These are phyloP conservation scores for Aphidius colemani DNA, from an alignment of 2,888 invertebrate species.

Conservation along the genomic window DNA sequence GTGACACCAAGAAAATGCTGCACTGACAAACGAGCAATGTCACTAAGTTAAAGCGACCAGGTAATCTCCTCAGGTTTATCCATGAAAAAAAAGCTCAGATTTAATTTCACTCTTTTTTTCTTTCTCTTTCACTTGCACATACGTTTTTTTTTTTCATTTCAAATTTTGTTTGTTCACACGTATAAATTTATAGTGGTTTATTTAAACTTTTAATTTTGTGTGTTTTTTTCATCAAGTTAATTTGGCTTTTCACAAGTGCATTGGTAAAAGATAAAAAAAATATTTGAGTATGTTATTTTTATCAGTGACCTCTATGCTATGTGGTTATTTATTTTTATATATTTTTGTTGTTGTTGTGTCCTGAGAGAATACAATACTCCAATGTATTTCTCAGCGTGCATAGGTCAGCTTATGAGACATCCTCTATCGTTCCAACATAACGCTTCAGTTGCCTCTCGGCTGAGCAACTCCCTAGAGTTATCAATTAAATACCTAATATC, in stretches of 20 bases:
- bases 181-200: background rate
- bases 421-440: conserved; percentile 48
- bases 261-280: no score
- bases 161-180: background rate
- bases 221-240: background rate
- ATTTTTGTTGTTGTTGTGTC: conserved; percentile 3
- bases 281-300: no score
- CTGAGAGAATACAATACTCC: conserved; percentile 30
- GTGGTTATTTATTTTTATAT: conserved; percentile 13
- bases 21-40: conserved; percentile 54
- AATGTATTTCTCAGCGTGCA: conserved; percentile 35
- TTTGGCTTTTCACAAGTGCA: no score
- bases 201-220: background rate
- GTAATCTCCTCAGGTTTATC: conserved; percentile 53
- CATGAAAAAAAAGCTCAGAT: conserved; percentile 51
- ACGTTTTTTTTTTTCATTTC: no score
- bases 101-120: conserved; percentile 50
- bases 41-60: conserved; percentile 51
- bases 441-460: conserved; percentile 47
- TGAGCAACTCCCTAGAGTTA: conserved; percentile 49
- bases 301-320: no score
- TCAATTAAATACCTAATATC: conserved; percentile 56
- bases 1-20: conserved; percentile 46
- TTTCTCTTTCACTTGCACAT: conserved; percentile 13
- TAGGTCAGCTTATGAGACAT: conserved; percentile 55